Evolutionary conservation across 1,140 invertebrate genomes (phyloP).

Genomic region (Coptotermes formosanus): DNA sequence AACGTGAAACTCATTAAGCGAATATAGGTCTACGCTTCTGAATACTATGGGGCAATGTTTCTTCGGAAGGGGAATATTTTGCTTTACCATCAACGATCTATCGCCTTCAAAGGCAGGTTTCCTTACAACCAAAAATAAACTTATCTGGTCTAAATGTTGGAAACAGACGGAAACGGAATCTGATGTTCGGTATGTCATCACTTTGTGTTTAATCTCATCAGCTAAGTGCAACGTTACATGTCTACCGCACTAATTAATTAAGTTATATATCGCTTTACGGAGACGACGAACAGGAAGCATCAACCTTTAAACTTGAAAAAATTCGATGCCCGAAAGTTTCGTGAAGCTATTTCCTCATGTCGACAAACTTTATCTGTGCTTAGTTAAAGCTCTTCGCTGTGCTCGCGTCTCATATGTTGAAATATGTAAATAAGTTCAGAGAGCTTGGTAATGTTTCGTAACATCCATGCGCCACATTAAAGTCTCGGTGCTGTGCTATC

Average conservation of each 20-base stretch:
- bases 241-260: not conserved
- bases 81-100: not conserved
- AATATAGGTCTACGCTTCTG: too few species aligned
- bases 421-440: not conserved
- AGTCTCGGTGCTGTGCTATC: too few species aligned
- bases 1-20: too few species aligned
- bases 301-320: not conserved
- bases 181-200: not conserved
- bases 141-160: not conserved
- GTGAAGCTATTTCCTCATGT: not conserved
- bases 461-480: too few species aligned
- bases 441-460: not conserved
- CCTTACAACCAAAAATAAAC: not conserved
- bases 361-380: not conserved
- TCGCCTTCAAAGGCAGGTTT: not conserved
- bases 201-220: not conserved
- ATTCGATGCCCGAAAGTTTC: not conserved
- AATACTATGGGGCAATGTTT: too few species aligned
- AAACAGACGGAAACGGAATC: not conserved
- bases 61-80: not conserved
- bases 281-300: not conserved
- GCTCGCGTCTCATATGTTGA: not conserved
- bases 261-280: not conserved
- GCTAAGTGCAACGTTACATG: not conserved
- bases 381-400: not conserved